phyloP scores from a whole-genome alignment of 2,888 invertebrate species.

The Orchesella flavescens region DNA sequence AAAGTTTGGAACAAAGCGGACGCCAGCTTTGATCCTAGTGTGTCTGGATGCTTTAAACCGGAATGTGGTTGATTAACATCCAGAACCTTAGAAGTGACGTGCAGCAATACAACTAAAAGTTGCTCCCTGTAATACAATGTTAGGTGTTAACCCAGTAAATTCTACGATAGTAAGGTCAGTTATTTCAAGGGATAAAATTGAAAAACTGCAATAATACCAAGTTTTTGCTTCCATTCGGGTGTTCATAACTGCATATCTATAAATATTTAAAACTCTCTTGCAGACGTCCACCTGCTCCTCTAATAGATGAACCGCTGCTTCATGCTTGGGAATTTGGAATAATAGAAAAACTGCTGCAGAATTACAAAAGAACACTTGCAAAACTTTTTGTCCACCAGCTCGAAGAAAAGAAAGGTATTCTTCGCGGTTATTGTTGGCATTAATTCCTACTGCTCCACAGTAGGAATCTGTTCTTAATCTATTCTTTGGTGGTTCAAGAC shows the following conservation, averaged over 20 bases:
- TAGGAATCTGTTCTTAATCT: slow-evolving; percentile 68
- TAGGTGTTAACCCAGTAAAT: no score
- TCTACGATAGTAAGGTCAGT: slow-evolving; percentile 16
- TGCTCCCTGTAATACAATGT: slow-evolving; percentile 82
- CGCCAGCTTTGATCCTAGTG: slow-evolving; percentile 84
- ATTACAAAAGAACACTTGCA: slow-evolving; percentile 94
- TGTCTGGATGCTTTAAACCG: slow-evolving; percentile 79
- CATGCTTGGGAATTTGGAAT: slow-evolving; percentile 74
- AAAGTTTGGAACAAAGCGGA: slow-evolving; percentile 81
- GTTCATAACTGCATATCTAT: slow-evolving; percentile 97
- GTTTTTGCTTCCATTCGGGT: slow-evolving; percentile 92
- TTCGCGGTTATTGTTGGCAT: slow-evolving; percentile 67
- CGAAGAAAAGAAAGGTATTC: slow-evolving; percentile 86
- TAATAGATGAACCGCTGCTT: slow-evolving; percentile 76
- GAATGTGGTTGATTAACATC: slow-evolving; percentile 85
- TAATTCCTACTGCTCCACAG: slow-evolving; percentile 67
- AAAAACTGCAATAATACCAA: slow-evolving; percentile 79
- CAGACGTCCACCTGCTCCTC: slow-evolving; percentile 97
- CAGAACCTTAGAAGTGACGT: slow-evolving; percentile 92
- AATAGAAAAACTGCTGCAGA: slow-evolving; percentile 94
- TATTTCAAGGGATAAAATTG: background rate
- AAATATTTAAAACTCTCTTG: slow-evolving; percentile 95
- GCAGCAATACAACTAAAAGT: slow-evolving; percentile 86
- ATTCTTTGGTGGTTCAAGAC: slow-evolving; percentile 60
- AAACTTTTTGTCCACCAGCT: slow-evolving; percentile 85